A percentile compares a stretch with the other conserved stretches of the same genome.
Conservation (phyloP, 2,888 invertebrate genomes). For the Disparrhopalites patrizii region DNA sequence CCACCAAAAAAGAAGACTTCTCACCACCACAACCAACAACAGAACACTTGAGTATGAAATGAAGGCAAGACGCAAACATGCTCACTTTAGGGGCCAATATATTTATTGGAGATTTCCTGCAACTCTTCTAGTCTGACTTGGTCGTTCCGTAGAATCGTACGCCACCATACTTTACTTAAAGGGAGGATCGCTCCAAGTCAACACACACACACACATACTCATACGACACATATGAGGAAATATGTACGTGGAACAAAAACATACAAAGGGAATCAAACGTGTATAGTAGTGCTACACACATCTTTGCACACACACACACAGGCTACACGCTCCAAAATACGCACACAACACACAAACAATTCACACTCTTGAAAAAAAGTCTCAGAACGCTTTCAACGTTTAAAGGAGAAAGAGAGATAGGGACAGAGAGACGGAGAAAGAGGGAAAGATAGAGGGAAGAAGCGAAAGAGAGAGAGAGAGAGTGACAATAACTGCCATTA, state of each 20-base stretch:
- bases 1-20: slow-evolving; percentile 1
- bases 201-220: not conserved
- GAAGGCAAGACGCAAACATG: slow-evolving; percentile 26
- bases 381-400: not conserved
- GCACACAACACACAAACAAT: slow-evolving; percentile 1
- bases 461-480: slow-evolving; percentile 3
- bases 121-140: slow-evolving; percentile 32
- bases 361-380: not conserved
- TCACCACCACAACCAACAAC: slow-evolving; percentile 18
- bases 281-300: not conserved
- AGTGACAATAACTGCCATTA: slow-evolving; percentile 2
- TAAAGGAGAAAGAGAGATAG: not conserved
- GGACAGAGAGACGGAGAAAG: not conserved
- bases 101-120: slow-evolving; percentile 45
- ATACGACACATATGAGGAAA: not conserved
- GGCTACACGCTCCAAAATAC: not conserved
- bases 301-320: slow-evolving; percentile 2
- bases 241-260: not conserved
- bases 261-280: not conserved
- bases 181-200: slow-evolving; percentile 9
- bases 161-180: too few relatives aligned
- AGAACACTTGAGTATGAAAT: slow-evolving; percentile 5
- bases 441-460: not conserved
- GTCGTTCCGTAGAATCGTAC: slow-evolving; percentile 16
- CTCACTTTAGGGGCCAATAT: slow-evolving; percentile 28